phyloP scores from a whole-genome alignment of 1,140 invertebrate species.

The Hylaeus anthracinus region DNA sequence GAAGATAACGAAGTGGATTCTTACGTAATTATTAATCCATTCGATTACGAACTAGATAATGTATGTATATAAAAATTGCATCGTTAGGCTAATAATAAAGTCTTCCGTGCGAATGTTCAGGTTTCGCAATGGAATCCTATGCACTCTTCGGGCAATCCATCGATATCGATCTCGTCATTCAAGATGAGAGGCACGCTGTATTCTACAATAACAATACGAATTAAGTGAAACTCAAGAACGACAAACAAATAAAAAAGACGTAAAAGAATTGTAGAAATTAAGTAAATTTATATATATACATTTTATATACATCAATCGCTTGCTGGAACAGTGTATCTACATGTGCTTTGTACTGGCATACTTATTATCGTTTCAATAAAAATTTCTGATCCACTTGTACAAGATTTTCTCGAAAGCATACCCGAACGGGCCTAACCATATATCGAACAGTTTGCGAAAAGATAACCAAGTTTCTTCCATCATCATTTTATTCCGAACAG shows the following conservation, averaged over 20 bases:
- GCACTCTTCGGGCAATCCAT: constrained; percentile 5
- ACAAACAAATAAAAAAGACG: background rate
- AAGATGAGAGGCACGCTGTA: constrained; percentile 13
- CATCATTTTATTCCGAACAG: constrained; percentile 67
- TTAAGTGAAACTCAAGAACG: background rate
- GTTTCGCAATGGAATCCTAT: background rate
- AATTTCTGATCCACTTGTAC: constrained; percentile 27
- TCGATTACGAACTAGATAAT: too few relatives aligned
- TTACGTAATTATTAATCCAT: background rate
- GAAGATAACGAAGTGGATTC: background rate
- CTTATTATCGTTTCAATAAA: constrained; percentile 42
- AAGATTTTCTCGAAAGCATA: background rate
- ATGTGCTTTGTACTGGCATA: constrained; percentile 41
- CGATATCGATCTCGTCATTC: constrained; percentile 7
- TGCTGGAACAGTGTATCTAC: constrained; percentile 38
- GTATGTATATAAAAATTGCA: background rate
- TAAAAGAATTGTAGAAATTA: constrained; percentile 41
- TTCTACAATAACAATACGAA: constrained; percentile 1
- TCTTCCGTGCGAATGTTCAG: background rate
- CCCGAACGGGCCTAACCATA: background rate
- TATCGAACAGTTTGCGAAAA: constrained; percentile 18
- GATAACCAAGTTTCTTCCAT: constrained; percentile 39
- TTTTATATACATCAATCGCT: constrained; percentile 36
- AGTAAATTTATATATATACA: constrained; percentile 34
- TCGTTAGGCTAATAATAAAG: background rate